Evolutionary conservation across 2,888 invertebrate species (phyloP).

Genomic region (Pachycephus smyrnensis): DNA sequence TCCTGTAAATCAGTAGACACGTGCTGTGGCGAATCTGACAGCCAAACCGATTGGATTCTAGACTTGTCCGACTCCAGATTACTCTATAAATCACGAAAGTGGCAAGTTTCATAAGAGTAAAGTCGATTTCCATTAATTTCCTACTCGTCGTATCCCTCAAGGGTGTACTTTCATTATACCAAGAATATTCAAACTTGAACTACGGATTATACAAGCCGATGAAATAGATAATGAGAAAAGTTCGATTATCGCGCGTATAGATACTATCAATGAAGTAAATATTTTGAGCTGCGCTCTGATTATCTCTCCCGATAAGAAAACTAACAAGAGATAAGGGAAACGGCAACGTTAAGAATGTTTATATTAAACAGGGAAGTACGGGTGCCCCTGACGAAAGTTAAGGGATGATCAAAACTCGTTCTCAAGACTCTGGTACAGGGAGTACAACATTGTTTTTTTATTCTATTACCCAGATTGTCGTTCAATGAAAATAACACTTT

Average conservation of each 20-base stretch:
- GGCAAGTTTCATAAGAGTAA: neutral
- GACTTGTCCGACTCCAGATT: neutral
- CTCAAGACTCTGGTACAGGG: too few relatives aligned
- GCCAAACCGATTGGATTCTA: neutral
- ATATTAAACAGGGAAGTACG: neutral
- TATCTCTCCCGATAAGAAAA: neutral
- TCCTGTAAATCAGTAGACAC: neutral
- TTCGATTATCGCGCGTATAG: neutral
- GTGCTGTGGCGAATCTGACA: neutral
- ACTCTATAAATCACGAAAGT: neutral
- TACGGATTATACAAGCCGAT: neutral
- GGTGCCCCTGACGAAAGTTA: too few relatives aligned
- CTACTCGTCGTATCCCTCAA: neutral
- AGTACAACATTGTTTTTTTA: too few relatives aligned
- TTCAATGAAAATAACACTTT: neutral
- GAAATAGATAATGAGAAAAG: neutral
- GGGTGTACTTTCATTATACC: neutral
- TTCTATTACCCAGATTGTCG: neutral
- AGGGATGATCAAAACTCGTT: too few relatives aligned
- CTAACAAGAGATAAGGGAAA: neutral
- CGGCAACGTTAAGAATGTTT: neutral
- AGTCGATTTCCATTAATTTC: neutral
- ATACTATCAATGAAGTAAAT: neutral
- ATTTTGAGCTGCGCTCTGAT: neutral
- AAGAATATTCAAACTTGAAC: neutral